phyloP scores from a whole-genome alignment of 1,140 invertebrate species.

The Tetragnatha versicolor region DNA sequence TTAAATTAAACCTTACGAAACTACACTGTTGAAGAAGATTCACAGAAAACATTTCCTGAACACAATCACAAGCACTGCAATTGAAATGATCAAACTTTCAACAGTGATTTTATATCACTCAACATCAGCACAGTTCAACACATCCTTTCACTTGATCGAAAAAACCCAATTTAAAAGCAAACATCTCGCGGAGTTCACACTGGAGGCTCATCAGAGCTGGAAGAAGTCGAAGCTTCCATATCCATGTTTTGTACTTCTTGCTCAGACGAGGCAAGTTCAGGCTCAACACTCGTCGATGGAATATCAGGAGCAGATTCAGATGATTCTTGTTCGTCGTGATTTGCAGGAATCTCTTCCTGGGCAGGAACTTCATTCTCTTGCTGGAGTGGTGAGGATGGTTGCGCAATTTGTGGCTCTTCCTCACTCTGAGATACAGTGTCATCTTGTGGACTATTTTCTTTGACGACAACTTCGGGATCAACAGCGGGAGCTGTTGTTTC shows the following conservation, averaged over 20 bases:
- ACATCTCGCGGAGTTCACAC: neutral
- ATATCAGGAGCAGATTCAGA: neutral
- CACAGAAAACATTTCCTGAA: too few relatives aligned
- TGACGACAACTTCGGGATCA: neutral
- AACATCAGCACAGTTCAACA: too few relatives aligned
- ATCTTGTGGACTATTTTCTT: conserved; percentile 2
- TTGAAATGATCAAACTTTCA: too few relatives aligned
- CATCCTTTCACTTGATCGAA: too few relatives aligned
- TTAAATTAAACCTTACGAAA: too few relatives aligned
- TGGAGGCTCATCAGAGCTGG: neutral
- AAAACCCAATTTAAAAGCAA: too few relatives aligned
- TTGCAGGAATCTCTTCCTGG: neutral
- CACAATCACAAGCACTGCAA: too few relatives aligned
- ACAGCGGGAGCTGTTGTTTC: neutral
- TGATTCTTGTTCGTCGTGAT: neutral
- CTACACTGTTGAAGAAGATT: too few relatives aligned
- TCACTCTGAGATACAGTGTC: conserved; percentile 34
- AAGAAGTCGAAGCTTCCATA: conserved; percentile 17
- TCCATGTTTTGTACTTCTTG: conserved; percentile 14
- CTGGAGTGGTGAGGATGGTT: neutral
- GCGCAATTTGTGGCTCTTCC: neutral
- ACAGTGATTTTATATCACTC: too few relatives aligned
- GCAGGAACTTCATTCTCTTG: neutral
- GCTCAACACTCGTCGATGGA: neutral
- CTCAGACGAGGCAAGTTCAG: neutral